Conservation (phyloP, 2,797 vertebrate genomes). For the Atherinosoma microstoma region DNA sequence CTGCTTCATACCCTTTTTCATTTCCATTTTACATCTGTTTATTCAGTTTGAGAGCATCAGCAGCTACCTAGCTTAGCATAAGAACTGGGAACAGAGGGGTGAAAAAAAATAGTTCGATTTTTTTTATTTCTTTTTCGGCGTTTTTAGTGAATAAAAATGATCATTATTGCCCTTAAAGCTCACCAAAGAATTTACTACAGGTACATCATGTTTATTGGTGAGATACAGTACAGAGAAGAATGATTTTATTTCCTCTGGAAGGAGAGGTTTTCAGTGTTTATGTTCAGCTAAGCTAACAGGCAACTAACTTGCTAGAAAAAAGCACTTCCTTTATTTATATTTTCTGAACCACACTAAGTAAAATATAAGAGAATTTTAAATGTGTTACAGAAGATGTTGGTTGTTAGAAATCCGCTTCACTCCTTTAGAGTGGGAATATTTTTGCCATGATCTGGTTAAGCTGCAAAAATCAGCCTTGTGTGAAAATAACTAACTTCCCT, state of each 20-base stretch:
- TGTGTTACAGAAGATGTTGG: background rate
- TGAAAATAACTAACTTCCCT: background rate
- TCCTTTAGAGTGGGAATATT: background rate
- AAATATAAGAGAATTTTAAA: background rate
- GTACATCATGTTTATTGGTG: background rate
- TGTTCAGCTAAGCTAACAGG: background rate
- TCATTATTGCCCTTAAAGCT: background rate
- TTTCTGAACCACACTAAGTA: background rate
- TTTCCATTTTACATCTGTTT: background rate
- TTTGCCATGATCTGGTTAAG: background rate
- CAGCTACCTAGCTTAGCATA: no score
- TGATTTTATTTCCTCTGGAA: background rate
- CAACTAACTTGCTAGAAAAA: background rate
- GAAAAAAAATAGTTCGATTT: no score
- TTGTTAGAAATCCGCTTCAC: background rate
- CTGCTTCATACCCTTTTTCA: background rate
- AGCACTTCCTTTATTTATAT: no score
- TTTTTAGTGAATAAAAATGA: no score
- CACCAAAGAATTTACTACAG: background rate
- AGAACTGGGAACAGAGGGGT: no score
- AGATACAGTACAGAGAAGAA: background rate
- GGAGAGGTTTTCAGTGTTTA: background rate
- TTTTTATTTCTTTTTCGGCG: no score
- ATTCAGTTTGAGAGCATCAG: no score
- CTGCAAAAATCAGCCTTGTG: background rate